Conservation (phyloP, 1,140 invertebrate genomes). For the Caenorhabditis briggsae region DNA sequence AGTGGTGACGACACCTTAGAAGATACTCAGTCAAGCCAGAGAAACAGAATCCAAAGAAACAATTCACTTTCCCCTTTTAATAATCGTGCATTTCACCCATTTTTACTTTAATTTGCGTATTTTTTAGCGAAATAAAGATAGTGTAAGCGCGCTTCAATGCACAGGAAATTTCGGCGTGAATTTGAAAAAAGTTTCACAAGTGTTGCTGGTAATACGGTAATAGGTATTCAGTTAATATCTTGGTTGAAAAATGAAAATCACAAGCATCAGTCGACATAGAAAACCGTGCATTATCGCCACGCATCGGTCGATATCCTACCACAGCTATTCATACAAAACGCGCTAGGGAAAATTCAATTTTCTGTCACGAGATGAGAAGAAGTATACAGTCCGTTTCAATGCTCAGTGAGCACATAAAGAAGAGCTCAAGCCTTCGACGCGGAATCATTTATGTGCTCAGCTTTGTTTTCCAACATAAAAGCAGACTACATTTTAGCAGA, state of each 20-base stretch:
- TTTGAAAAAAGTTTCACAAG: not conserved
- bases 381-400: constrained; percentile 26
- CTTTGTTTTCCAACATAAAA: constrained; percentile 25
- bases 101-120: too few relatives aligned
- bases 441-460: constrained; percentile 39
- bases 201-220: too few relatives aligned
- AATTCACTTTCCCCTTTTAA: constrained; percentile 10
- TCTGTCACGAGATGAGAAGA: constrained; percentile 5
- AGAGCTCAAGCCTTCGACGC: not conserved
- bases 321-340: constrained; percentile 35
- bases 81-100: not conserved
- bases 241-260: not conserved
- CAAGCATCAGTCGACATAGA: too few relatives aligned
- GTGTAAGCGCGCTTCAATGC: too few relatives aligned
- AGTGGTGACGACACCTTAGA: constrained; percentile 3
- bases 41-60: constrained; percentile 33
- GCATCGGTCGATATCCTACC: not conserved
- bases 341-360: not conserved
- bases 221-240: not conserved
- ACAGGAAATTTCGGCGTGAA: too few relatives aligned
- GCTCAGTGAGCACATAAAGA: constrained; percentile 14
- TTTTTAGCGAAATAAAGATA: too few relatives aligned
- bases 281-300: constrained; percentile 27
- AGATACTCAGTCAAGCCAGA: not conserved
- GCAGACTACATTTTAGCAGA: constrained; percentile 38